These are phyloP conservation scores for Acipenser ruthenus DNA, from an alignment of 2,797 vertebrate genomes.

Conservation along the genomic window DNA sequence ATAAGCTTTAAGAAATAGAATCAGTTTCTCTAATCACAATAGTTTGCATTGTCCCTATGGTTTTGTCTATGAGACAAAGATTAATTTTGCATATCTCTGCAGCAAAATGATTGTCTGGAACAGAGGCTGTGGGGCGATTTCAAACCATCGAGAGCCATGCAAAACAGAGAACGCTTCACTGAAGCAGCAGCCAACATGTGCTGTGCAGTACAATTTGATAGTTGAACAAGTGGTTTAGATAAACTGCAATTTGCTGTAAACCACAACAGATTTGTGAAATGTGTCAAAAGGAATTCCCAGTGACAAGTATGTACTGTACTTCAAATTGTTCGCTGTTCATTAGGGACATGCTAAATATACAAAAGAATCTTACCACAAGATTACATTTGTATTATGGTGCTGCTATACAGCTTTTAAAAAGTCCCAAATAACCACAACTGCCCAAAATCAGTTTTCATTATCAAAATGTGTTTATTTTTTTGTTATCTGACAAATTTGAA, in stretches of 20 bases:
- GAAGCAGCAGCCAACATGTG: slow-evolving; percentile 14
- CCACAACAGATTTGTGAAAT: slow-evolving; percentile 8
- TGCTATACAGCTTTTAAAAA: too few relatives aligned
- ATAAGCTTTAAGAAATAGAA: slow-evolving; percentile 21
- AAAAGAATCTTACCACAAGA: too few relatives aligned
- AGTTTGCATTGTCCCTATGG: slow-evolving; percentile 13
- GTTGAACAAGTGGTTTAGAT: slow-evolving; percentile 30
- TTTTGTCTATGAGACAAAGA: slow-evolving; percentile 25
- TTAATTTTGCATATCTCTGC: slow-evolving; percentile 22
- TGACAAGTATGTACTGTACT: slow-evolving; percentile 4
- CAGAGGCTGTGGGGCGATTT: slow-evolving; percentile 13
- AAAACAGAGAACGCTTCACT: slow-evolving; percentile 8
- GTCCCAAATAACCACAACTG: too few relatives aligned
- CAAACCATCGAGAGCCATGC: slow-evolving; percentile 23
- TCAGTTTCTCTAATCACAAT: slow-evolving; percentile 17
- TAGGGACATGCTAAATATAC: too few relatives aligned
- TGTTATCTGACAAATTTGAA: too few relatives aligned
- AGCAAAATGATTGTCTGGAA: slow-evolving; percentile 12
- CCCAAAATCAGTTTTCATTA: too few relatives aligned
- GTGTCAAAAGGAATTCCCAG: slow-evolving; percentile 11
- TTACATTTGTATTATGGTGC: too few relatives aligned
- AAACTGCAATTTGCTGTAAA: slow-evolving; percentile 10
- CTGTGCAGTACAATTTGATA: slow-evolving; percentile 15
- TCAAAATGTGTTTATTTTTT: too few relatives aligned
- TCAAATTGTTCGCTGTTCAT: too few relatives aligned